Evolutionary conservation across 2,888 invertebrate species (phyloP).

Genomic region (Sericinus montela): DNA sequence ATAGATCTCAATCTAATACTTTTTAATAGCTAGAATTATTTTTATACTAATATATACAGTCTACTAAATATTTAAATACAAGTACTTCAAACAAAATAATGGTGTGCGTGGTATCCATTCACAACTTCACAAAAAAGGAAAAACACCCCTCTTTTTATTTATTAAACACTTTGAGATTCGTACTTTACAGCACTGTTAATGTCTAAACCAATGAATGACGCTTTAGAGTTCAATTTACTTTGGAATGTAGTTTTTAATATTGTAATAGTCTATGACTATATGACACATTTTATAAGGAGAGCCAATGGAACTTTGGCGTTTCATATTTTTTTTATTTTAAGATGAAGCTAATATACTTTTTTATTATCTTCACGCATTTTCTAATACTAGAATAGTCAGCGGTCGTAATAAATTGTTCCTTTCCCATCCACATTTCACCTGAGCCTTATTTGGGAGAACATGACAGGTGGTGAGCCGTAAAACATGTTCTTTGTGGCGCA

Average conservation of each 20-base stretch:
- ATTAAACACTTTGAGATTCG: constrained; percentile 45
- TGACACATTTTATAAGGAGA: no score
- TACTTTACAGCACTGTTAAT: constrained; percentile 31
- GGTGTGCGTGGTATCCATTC: constrained; percentile 26
- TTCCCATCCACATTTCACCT: no score
- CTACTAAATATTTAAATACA: constrained; percentile 47
- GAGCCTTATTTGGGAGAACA: no score
- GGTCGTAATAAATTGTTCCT: no score
- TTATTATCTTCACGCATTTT: no score
- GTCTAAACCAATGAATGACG: constrained; percentile 28
- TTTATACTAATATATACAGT: constrained; percentile 64
- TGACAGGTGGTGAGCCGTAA: no score
- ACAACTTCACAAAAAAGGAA: constrained; percentile 7
- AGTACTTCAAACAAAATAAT: constrained; percentile 27
- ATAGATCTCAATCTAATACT: constrained; percentile 63
- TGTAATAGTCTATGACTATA: not conserved
- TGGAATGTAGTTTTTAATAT: constrained; percentile 41
- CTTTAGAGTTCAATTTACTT: constrained; percentile 25
- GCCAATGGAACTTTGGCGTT: no score
- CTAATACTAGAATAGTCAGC: no score
- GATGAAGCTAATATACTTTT: no score
- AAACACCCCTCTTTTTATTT: constrained; percentile 6
- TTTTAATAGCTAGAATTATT: constrained; percentile 37
- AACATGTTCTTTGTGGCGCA: no score
- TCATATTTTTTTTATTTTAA: no score